Evolutionary conservation across 2,888 invertebrate species (phyloP).

Genomic region (Bunonema sp.): DNA sequence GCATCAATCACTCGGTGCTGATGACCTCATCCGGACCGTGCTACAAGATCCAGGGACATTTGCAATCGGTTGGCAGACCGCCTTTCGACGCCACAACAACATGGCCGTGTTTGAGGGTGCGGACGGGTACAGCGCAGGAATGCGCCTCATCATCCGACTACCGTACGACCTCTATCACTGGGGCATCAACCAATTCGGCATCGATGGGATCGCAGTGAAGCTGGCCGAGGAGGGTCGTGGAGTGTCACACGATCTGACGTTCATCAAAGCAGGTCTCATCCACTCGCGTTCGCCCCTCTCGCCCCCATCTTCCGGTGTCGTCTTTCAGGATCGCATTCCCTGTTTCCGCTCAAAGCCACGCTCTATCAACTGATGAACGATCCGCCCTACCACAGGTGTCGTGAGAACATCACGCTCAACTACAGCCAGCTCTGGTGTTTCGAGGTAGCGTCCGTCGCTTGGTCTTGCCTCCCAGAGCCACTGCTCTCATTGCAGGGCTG

Average conservation of each 20-base stretch:
- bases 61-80: no score
- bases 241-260: slow-evolving; percentile 24
- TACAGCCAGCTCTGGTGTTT: slow-evolving; percentile 32
- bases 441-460: no score
- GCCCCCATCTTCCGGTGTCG: not conserved
- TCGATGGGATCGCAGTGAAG: slow-evolving; percentile 35
- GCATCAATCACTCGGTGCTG: slow-evolving; percentile 18
- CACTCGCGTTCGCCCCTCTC: not conserved
- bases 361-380: slow-evolving; percentile 37
- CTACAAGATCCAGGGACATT: slow-evolving; percentile 25
- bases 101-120: slow-evolving; percentile 7
- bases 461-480: no score
- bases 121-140: slow-evolving; percentile 28
- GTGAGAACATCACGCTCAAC: no score
- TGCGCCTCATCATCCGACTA: slow-evolving; percentile 18
- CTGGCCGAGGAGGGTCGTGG: slow-evolving; percentile 23
- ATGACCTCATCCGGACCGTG: slow-evolving; percentile 34
- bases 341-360: slow-evolving; percentile 32
- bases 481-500: no score
- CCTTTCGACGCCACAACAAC: no score
- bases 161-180: slow-evolving; percentile 23
- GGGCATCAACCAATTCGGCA: slow-evolving; percentile 22
- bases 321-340: slow-evolving; percentile 28
- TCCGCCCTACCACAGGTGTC: slow-evolving; percentile 22
- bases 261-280: slow-evolving; percentile 17